Evolutionary conservation across 2,797 vertebrate species (phyloP).

Genomic region (Poeciliopsis paucimaculata): DNA sequence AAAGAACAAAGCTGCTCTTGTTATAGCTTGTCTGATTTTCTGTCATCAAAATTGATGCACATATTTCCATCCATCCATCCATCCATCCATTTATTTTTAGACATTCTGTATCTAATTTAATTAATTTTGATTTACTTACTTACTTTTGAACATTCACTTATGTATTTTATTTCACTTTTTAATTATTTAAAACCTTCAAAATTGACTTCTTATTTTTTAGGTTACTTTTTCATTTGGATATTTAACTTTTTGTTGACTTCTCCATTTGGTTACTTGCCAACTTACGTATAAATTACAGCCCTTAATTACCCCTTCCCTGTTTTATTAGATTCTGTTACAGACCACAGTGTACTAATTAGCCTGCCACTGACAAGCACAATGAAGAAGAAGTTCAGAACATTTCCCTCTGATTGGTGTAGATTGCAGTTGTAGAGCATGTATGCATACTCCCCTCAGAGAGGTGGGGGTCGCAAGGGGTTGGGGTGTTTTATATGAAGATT

Average conservation of each 20-base stretch:
- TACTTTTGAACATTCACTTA: not conserved
- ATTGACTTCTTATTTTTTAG: not conserved
- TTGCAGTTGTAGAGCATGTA: not conserved
- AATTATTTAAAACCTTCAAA: not conserved
- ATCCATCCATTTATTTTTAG: not conserved
- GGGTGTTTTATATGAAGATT: conserved; percentile 5
- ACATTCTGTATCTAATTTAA: not conserved
- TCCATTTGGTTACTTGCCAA: not conserved
- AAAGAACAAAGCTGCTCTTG: not conserved
- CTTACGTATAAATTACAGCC: not conserved
- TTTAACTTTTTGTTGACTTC: not conserved
- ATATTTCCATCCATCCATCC: not conserved
- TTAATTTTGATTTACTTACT: not conserved
- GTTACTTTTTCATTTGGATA: not conserved
- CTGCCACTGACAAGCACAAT: not conserved
- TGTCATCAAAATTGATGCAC: too few species aligned
- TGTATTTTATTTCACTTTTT: not conserved
- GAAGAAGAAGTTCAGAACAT: not conserved
- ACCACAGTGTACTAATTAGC: not conserved
- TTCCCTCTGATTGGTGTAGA: not conserved
- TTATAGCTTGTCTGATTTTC: not conserved
- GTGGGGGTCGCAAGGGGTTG: not conserved
- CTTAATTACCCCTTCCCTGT: not conserved
- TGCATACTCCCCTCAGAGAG: not conserved
- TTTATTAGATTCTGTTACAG: not conserved